Conservation (phyloP, 2,888 invertebrate species). For the Biston betularia region DNA sequence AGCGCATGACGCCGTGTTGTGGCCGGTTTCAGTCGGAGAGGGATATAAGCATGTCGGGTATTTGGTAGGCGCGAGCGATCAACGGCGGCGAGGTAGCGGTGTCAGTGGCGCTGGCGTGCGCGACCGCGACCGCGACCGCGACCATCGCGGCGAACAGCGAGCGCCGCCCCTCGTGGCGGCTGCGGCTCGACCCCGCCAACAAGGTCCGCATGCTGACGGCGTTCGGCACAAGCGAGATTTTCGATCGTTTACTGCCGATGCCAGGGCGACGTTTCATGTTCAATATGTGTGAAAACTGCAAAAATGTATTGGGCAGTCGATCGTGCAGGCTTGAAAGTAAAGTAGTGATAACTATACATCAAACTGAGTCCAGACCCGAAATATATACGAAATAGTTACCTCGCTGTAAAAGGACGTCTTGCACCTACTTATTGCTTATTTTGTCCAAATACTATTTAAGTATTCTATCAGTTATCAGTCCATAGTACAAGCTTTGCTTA, state of each 20-base stretch:
- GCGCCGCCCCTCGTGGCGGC: slow-evolving; percentile 96
- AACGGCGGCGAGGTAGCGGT: slow-evolving; percentile 72
- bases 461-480: too few species aligned
- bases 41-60: slow-evolving; percentile 3
- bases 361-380: neutral
- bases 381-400: too few species aligned
- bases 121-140: slow-evolving; percentile 79
- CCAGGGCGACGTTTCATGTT: too few species aligned
- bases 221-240: slow-evolving; percentile 37
- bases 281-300: too few species aligned
- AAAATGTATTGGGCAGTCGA: too few species aligned
- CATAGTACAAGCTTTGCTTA: too few species aligned
- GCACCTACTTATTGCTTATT: neutral
- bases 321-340: too few species aligned
- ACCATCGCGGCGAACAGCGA: slow-evolving; percentile 87
- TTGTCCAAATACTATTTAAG: neutral
- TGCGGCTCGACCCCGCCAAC: slow-evolving; percentile 95
- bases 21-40: neutral
- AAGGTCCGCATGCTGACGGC: slow-evolving; percentile 87
- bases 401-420: neutral
- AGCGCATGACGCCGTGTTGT: neutral
- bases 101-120: slow-evolving; percentile 72
- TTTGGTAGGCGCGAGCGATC: slow-evolving; percentile 63
- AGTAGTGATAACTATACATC: too few species aligned
- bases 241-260: slow-evolving; percentile 13